phyloP scores from a whole-genome alignment of 1,140 invertebrate species.

The Theocolax elegans region DNA sequence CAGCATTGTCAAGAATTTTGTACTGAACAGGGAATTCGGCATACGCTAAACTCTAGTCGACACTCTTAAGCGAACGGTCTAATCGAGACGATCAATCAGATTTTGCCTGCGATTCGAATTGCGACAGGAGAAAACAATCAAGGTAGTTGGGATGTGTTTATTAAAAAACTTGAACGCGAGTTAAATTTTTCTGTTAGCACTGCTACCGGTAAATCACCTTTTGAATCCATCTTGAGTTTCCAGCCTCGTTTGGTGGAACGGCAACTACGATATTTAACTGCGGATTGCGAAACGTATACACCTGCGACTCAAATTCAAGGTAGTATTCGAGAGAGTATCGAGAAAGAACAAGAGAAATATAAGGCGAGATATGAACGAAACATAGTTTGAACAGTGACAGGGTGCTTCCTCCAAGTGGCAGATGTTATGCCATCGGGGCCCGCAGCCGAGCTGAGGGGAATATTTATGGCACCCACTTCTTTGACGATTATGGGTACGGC shows the following conservation, averaged over 20 bases:
- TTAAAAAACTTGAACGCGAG: constrained; percentile 16
- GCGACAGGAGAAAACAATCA: too few species aligned
- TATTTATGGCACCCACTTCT: too few species aligned
- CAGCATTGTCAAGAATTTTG: constrained; percentile 43
- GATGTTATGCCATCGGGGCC: too few species aligned
- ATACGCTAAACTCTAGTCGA: constrained; percentile 46
- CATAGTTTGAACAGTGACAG: too few species aligned
- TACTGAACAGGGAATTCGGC: constrained; percentile 46
- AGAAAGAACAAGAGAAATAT: background rate
- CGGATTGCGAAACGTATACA: constrained; percentile 1
- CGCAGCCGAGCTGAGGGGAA: too few species aligned
- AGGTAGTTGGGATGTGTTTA: constrained; percentile 4
- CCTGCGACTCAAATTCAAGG: background rate
- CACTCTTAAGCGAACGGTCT: constrained; percentile 46
- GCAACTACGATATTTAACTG: too few species aligned
- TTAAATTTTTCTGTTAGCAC: constrained; percentile 15
- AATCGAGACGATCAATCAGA: background rate
- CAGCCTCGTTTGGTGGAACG: constrained; percentile 8
- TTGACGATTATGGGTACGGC: too few species aligned
- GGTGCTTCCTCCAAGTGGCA: too few species aligned
- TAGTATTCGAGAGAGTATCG: background rate
- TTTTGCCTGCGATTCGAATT: constrained; percentile 6
- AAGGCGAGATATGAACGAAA: constrained; percentile 24
- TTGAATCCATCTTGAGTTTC: constrained; percentile 4
- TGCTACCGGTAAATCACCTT: constrained; percentile 6